Conservation (phyloP, 2,888 invertebrate genomes). For the Oxyscelio sp. region DNA sequence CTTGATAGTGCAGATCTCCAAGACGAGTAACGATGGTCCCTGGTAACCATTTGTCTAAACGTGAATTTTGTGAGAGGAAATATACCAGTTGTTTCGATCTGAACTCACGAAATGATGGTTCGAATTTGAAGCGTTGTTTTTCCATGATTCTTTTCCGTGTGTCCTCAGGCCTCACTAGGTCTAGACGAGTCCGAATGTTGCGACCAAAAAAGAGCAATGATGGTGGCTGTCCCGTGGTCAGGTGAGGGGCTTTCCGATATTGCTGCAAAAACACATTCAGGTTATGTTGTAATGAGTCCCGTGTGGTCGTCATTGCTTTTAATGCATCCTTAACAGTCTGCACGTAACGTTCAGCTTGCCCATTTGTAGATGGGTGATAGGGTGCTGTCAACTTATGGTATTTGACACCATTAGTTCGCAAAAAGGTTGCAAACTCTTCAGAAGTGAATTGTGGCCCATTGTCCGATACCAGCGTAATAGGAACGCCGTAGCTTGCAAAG, state of each 20-base stretch:
- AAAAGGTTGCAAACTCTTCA: conserved; percentile 55
- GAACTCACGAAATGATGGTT: not conserved
- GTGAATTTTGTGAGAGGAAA: conserved; percentile 32
- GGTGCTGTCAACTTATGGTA: conserved; percentile 51
- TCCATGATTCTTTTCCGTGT: not conserved
- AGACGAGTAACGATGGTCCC: conserved; percentile 16
- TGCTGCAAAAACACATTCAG: conserved; percentile 42
- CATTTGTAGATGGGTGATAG: conserved; percentile 58
- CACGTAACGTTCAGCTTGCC: conserved; percentile 49
- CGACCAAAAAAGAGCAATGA: conserved; percentile 73
- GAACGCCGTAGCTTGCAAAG: conserved; percentile 57
- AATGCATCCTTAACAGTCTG: conserved; percentile 44
- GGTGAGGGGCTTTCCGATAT: conserved; percentile 55
- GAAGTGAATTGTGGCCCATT: conserved; percentile 66
- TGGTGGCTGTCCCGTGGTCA: conserved; percentile 71
- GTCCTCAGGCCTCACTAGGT: conserved; percentile 53
- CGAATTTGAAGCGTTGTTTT: not conserved
- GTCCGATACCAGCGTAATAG: conserved; percentile 59
- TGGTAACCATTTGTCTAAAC: conserved; percentile 38
- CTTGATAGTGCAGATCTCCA: conserved; percentile 45
- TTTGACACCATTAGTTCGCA: conserved; percentile 13
- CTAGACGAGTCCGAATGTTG: conserved; percentile 68
- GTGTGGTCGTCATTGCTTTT: conserved; percentile 15
- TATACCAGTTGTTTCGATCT: conserved; percentile 23
- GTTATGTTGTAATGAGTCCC: conserved; percentile 1